These are phyloP conservation scores for Agelaius phoeniceus DNA, from an alignment of 2,113 vertebrate genomes.

Conservation along the genomic window DNA sequence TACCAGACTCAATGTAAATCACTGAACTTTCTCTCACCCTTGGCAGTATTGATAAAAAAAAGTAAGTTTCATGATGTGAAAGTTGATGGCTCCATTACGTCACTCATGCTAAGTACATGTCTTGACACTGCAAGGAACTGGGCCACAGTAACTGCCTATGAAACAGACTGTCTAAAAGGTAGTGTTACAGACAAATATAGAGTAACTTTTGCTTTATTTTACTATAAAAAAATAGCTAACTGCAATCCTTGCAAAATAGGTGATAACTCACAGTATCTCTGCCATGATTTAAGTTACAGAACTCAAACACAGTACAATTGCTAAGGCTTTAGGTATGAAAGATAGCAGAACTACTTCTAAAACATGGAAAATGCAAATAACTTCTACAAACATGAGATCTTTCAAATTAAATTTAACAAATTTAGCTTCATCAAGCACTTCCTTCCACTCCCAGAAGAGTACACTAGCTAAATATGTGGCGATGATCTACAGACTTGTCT, in stretches of 20 bases:
- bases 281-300: background rate
- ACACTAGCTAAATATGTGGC: background rate
- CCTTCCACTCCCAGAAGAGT: background rate
- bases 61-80: background rate
- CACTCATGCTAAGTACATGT: accelerated
- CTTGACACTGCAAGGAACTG: background rate
- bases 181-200: background rate
- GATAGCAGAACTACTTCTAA: background rate
- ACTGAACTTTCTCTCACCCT: background rate
- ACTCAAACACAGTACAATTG: background rate
- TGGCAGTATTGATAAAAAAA: background rate
- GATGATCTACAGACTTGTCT: background rate
- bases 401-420: background rate
- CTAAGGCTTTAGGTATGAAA: background rate
- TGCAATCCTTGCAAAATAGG: background rate
- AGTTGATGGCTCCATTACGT: background rate
- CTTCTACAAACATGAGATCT: background rate
- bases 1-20: background rate
- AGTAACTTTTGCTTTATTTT: background rate
- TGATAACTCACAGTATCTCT: background rate
- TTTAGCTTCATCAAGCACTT: background rate
- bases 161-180: background rate
- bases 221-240: background rate
- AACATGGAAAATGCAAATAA: background rate
- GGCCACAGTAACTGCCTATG: background rate